phyloP scores from a whole-genome alignment of 2,888 invertebrate species.

The Ornithoptera priamus region DNA sequence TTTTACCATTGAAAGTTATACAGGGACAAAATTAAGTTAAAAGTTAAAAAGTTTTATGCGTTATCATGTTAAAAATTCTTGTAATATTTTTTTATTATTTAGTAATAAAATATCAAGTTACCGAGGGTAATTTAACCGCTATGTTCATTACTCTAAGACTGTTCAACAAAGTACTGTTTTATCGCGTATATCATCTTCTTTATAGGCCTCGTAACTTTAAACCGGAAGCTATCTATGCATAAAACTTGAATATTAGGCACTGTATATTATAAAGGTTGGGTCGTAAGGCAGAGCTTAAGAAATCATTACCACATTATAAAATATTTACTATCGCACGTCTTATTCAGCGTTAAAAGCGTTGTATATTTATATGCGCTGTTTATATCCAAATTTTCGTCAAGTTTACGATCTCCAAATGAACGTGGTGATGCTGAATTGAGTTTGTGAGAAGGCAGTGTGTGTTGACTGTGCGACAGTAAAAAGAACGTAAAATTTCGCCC shows the following conservation, averaged over 20 bases:
- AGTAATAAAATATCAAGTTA: neutral
- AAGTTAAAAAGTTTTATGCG: too few species aligned
- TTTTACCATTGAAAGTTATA: too few species aligned
- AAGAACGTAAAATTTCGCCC: slow-evolving; percentile 24
- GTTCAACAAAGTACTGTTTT: slow-evolving; percentile 22
- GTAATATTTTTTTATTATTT: neutral
- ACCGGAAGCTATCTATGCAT: slow-evolving; percentile 24
- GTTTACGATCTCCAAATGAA: slow-evolving; percentile 29
- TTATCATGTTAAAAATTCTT: neutral
- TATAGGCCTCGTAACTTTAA: slow-evolving; percentile 24
- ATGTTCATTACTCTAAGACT: slow-evolving; percentile 17
- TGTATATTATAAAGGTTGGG: slow-evolving; percentile 13
- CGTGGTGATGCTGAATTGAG: slow-evolving; percentile 25
- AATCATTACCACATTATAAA: slow-evolving; percentile 25
- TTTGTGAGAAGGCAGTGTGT: slow-evolving; percentile 18
- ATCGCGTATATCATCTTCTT: slow-evolving; percentile 24
- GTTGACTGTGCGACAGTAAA: slow-evolving; percentile 22
- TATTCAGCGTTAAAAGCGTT: slow-evolving; percentile 5
- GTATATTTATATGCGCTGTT: slow-evolving; percentile 15
- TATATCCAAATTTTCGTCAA: slow-evolving; percentile 19
- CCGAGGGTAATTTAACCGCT: slow-evolving; percentile 5
- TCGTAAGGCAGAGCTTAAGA: slow-evolving; percentile 3
- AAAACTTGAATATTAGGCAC: slow-evolving; percentile 27
- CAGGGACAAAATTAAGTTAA: too few species aligned
- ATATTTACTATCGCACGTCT: slow-evolving; percentile 15